A percentile compares a stretch with the other conserved stretches of the same genome.
These are phyloP conservation scores for Parochlus steinenii DNA, from an alignment of 2,888 invertebrate genomes.

Conservation along the genomic window DNA sequence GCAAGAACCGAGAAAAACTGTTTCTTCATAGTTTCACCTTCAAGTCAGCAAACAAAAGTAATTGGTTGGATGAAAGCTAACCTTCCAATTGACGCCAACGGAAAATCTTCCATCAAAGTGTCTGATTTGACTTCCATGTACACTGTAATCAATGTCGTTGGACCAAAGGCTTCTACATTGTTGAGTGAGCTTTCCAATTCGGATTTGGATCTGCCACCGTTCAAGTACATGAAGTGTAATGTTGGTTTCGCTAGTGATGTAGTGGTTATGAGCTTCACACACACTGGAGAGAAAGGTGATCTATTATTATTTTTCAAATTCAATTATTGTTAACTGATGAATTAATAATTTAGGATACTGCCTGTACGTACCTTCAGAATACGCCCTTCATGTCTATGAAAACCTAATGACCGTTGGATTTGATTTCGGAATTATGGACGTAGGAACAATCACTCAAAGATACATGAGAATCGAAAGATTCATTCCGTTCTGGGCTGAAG, in stretches of 20 bases:
- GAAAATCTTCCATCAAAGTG: conserved; percentile 38
- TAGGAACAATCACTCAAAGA: conserved; percentile 47
- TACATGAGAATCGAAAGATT: conserved; percentile 51
- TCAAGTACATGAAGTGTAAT: conserved; percentile 49
- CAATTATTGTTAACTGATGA: too few relatives aligned
- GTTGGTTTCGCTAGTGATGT: conserved; percentile 52
- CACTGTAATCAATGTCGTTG: conserved; percentile 52
- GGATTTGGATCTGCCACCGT: conserved; percentile 41
- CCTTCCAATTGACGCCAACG: conserved; percentile 36
- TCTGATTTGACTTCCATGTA: conserved; percentile 57
- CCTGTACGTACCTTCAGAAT: conserved; percentile 52
- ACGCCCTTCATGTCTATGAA: conserved; percentile 56
- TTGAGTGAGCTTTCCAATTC: conserved; percentile 46
- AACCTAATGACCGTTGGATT: conserved; percentile 44
- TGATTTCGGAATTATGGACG: conserved; percentile 49
- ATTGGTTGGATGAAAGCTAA: conserved; percentile 51
- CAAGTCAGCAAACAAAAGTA: conserved; percentile 56
- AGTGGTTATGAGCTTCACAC: conserved; percentile 52
- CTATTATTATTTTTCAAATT: too few relatives aligned
- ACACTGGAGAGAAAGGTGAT: conserved; percentile 51
- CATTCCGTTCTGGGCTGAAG: conserved; percentile 57
- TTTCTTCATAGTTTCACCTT: conserved; percentile 63
- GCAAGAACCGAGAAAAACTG: conserved; percentile 42
- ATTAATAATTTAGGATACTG: conserved; percentile 50
- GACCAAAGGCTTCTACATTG: conserved; percentile 47